Evolutionary conservation across 2,888 invertebrate genomes (phyloP).

Genomic region (Melangyna quadrimaculata): DNA sequence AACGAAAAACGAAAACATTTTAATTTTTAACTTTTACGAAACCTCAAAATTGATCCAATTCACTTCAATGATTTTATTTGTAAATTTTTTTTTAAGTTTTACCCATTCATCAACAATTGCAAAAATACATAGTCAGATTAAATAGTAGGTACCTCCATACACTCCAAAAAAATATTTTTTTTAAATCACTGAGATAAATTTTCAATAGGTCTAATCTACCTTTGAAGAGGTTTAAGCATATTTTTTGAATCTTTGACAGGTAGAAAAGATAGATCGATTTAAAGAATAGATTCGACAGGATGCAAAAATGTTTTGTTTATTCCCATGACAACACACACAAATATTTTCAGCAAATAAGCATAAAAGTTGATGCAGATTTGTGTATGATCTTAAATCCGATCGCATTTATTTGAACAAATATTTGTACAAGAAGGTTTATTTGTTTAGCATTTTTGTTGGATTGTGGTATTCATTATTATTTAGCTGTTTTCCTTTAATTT

Average conservation of each 20-base stretch:
- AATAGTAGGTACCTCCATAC: not conserved
- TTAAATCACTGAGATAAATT: not conserved
- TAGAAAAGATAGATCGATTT: conserved; percentile 15
- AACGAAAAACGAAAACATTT: too few species aligned
- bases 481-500: conserved; percentile 64
- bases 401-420: conserved; percentile 68
- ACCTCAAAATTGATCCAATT: too few species aligned
- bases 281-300: conserved; percentile 33
- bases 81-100: too few species aligned
- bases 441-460: conserved; percentile 36
- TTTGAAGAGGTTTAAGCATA: conserved; percentile 19
- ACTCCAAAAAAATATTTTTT: not conserved
- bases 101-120: not conserved
- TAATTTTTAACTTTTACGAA: too few species aligned
- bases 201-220: not conserved
- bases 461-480: not conserved
- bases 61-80: too few species aligned
- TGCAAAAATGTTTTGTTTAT: conserved; percentile 37
- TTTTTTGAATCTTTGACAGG: conserved; percentile 30
- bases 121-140: not conserved
- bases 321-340: conserved; percentile 38
- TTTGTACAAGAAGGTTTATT: conserved; percentile 61
- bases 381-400: conserved; percentile 49
- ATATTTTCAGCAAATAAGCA: conserved; percentile 49
- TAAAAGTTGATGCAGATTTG: conserved; percentile 32